Conservation (phyloP, 2,797 vertebrate species). For the Microchirus variegatus region DNA sequence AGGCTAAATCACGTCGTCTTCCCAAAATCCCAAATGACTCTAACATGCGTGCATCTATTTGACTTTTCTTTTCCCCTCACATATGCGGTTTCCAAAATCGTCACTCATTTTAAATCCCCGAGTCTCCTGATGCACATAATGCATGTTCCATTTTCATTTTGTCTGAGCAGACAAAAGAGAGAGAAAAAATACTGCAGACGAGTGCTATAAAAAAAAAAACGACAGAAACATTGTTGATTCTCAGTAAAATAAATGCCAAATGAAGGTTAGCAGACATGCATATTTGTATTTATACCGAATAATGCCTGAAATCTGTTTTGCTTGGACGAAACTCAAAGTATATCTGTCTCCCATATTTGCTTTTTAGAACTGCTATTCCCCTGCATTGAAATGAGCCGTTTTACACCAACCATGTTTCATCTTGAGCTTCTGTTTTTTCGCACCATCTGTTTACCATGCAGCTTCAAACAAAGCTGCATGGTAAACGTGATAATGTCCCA, state of each 20-base stretch:
- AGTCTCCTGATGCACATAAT: not conserved
- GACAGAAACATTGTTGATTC: not conserved
- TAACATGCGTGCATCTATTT: not conserved
- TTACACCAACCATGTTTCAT: slow-evolving; percentile 44
- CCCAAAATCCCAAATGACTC: not conserved
- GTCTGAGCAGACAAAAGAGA: not conserved
- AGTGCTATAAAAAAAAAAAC: not conserved
- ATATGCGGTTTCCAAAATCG: slow-evolving; percentile 5
- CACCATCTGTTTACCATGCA: slow-evolving; percentile 38
- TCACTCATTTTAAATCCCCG: not conserved
- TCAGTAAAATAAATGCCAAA: not conserved
- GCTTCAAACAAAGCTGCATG: slow-evolving; percentile 39
- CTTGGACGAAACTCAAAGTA: not conserved
- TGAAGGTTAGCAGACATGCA: not conserved
- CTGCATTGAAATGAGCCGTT: slow-evolving; percentile 45
- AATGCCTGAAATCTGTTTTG: not conserved
- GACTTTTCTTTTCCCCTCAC: not conserved
- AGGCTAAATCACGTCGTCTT: too few relatives aligned
- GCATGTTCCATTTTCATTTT: not conserved
- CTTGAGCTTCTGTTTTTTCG: slow-evolving; percentile 29
- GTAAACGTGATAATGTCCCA: slow-evolving; percentile 13
- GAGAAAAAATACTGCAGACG: not conserved
- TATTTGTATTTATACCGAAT: slow-evolving; percentile 10
- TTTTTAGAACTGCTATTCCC: slow-evolving; percentile 23
- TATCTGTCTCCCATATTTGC: slow-evolving; percentile 3